These are phyloP conservation scores for Macrobrachium nipponense DNA, from an alignment of 1,140 invertebrate species.

Conservation along the genomic window DNA sequence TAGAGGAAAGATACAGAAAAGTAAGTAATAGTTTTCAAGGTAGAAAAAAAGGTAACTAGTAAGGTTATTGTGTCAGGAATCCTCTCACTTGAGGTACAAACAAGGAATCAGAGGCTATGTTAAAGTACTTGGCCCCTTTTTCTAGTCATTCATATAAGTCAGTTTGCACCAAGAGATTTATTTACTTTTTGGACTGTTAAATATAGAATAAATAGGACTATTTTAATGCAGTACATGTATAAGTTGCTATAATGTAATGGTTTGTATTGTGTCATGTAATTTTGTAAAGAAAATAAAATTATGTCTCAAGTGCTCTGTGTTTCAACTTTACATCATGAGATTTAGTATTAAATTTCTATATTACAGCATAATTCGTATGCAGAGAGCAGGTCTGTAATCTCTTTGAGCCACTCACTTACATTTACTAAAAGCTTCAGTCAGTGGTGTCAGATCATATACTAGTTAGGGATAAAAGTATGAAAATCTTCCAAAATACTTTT, in stretches of 20 bases:
- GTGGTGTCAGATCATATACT: no score
- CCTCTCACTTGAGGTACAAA: constrained; percentile 35
- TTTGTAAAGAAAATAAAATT: constrained; percentile 55
- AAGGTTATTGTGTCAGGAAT: neutral
- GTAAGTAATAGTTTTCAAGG: neutral
- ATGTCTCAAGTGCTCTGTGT: no score
- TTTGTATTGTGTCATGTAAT: constrained; percentile 55
- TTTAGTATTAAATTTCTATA: no score
- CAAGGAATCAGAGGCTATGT: constrained; percentile 56
- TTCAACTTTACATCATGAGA: no score
- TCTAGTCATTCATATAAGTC: constrained; percentile 60
- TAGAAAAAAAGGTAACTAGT: no score
- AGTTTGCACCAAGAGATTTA: constrained; percentile 54
- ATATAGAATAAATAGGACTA: constrained; percentile 15
- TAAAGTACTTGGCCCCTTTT: constrained; percentile 45
- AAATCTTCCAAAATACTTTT: no score
- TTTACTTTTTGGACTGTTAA: constrained; percentile 58
- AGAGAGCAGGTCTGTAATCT: no score
- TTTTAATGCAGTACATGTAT: constrained; percentile 41
- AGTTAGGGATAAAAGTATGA: no score
- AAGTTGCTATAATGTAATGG: constrained; percentile 55
- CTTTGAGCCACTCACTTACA: no score
- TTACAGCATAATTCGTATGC: no score
- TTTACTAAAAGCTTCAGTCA: no score
- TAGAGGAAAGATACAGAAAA: neutral